Evolutionary conservation across 2,797 vertebrate species (phyloP).

Genomic region (Emys orbicularis): DNA sequence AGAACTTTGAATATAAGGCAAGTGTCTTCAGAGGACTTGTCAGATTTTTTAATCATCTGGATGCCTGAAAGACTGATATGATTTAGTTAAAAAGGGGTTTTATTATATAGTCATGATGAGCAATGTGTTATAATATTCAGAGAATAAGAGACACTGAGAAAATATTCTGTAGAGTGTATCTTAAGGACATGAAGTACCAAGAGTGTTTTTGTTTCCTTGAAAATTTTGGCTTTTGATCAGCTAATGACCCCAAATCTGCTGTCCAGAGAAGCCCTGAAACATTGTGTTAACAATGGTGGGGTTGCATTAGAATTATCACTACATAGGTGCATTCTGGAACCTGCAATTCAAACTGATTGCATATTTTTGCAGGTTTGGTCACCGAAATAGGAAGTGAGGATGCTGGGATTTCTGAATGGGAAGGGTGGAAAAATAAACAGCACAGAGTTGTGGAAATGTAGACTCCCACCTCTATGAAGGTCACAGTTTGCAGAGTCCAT

Average conservation of each 20-base stretch:
- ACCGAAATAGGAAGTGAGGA: not conserved
- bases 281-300: not conserved
- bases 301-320: not conserved
- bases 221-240: not conserved
- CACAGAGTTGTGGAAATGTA: not conserved
- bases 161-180: not conserved
- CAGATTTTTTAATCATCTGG: not conserved
- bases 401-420: not conserved
- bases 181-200: not conserved
- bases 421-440: not conserved
- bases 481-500: not conserved
- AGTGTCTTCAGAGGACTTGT: not conserved
- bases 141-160: not conserved
- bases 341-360: not conserved
- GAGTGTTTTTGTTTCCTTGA: not conserved
- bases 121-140: not conserved
- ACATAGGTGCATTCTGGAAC: not conserved
- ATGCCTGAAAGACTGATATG: not conserved
- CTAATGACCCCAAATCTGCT: not conserved
- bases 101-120: not conserved
- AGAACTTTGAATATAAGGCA: not conserved
- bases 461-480: not conserved
- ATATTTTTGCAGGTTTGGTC: not conserved
- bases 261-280: not conserved
- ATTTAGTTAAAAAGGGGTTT: conserved; percentile 7